Conservation (phyloP, 2,888 invertebrate species). For the Allophyes oxyacanthae region DNA sequence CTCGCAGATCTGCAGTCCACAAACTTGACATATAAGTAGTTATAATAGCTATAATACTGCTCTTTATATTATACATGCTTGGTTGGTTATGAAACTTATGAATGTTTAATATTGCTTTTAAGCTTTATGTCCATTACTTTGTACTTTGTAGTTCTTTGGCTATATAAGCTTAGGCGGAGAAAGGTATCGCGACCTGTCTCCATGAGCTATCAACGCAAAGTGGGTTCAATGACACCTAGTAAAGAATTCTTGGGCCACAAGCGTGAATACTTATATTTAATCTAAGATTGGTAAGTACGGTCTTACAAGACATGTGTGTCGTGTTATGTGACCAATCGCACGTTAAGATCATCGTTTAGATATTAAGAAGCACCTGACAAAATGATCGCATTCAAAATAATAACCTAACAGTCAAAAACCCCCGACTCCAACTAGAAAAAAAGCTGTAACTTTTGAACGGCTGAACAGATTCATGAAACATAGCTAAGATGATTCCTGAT, state of each 20-base stretch:
- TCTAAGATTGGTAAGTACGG: not conserved
- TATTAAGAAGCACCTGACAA: too few species aligned
- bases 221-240: slow-evolving; percentile 1
- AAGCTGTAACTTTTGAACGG: too few species aligned
- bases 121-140: not conserved
- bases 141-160: not conserved
- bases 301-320: not conserved
- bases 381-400: too few species aligned
- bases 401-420: too few species aligned
- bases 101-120: slow-evolving; percentile 2
- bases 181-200: not conserved
- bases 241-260: not conserved
- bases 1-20: too few species aligned
- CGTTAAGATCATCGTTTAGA: too few species aligned
- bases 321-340: too few species aligned
- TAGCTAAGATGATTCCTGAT: too few species aligned
- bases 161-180: not conserved
- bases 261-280: not conserved
- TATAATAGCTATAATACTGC: not conserved
- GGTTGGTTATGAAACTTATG: not conserved
- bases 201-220: not conserved
- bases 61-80: not conserved
- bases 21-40: too few species aligned
- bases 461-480: too few species aligned
- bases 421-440: too few species aligned